A percentile compares a stretch with the other conserved stretches of the same genome.
phyloP scores from a whole-genome alignment of 2,888 invertebrate species.

The Hirudinaria manillensis region DNA sequence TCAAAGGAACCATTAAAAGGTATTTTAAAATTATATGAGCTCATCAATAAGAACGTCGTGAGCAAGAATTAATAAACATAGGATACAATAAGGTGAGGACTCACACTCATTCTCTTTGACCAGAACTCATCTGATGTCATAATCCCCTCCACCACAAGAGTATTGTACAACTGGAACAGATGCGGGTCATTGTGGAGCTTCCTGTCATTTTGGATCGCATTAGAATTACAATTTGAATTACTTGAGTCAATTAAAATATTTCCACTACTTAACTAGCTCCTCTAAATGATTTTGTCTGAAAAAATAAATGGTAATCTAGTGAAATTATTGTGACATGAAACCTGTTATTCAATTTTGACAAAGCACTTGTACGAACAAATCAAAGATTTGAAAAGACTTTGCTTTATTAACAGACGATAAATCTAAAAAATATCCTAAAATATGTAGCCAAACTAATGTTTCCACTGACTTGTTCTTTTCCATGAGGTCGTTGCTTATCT shows the following conservation, averaged over 20 bases:
- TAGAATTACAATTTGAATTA: not conserved
- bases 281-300: too few relatives aligned
- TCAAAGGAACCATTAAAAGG: too few relatives aligned
- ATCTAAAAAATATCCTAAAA: not conserved
- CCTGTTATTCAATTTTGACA: too few relatives aligned
- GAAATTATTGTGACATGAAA: too few relatives aligned
- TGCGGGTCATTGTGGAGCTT: conserved; percentile 82
- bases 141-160: conserved; percentile 90
- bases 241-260: too few relatives aligned
- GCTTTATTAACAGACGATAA: not conserved
- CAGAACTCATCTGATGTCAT: conserved; percentile 96
- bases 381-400: not conserved
- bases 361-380: not conserved
- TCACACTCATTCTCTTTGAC: conserved; percentile 57
- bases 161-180: conserved; percentile 86
- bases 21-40: too few relatives aligned
- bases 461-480: conserved; percentile 65
- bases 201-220: conserved; percentile 55
- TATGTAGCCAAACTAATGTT: not conserved
- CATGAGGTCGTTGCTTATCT: conserved; percentile 81
- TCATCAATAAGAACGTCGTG: too few relatives aligned
- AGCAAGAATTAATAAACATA: too few relatives aligned
- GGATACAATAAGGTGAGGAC: too few relatives aligned
- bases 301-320: too few relatives aligned
- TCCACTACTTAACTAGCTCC: too few relatives aligned